Conservation (phyloP, 2,888 invertebrate genomes). For the Allolobophora icterica region DNA sequence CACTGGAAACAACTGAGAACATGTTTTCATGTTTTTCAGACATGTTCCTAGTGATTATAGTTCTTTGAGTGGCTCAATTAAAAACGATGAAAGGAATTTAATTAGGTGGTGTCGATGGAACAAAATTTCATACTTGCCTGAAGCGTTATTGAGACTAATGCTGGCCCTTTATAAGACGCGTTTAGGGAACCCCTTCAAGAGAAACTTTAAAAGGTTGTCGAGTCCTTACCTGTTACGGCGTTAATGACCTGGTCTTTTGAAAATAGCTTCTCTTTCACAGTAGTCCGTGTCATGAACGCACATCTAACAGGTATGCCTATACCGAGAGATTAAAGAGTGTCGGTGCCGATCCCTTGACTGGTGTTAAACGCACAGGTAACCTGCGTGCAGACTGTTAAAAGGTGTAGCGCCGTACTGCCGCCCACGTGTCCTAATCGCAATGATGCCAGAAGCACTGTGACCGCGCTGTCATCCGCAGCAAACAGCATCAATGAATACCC, state of each 20-base stretch:
- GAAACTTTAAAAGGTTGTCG: neutral
- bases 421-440: neutral
- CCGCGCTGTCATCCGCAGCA: neutral
- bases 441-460: neutral
- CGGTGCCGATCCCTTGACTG: neutral
- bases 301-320: neutral
- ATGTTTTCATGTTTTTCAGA: too few relatives aligned
- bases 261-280: neutral
- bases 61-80: too few relatives aligned
- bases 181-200: too few relatives aligned
- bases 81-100: too few relatives aligned
- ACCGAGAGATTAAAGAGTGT: neutral
- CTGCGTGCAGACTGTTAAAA: neutral
- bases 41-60: too few relatives aligned
- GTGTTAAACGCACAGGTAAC: neutral
- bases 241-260: too few relatives aligned
- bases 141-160: too few relatives aligned
- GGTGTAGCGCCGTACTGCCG: neutral
- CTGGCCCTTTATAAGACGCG: too few relatives aligned
- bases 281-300: neutral
- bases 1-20: too few relatives aligned
- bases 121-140: too few relatives aligned
- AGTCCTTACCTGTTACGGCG: neutral
- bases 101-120: too few relatives aligned
- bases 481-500: neutral